Evolutionary conservation across 30 jellyfish, hydroid and myxozoan species (phyloP).

Genomic region (Cassiopea andromeda): DNA sequence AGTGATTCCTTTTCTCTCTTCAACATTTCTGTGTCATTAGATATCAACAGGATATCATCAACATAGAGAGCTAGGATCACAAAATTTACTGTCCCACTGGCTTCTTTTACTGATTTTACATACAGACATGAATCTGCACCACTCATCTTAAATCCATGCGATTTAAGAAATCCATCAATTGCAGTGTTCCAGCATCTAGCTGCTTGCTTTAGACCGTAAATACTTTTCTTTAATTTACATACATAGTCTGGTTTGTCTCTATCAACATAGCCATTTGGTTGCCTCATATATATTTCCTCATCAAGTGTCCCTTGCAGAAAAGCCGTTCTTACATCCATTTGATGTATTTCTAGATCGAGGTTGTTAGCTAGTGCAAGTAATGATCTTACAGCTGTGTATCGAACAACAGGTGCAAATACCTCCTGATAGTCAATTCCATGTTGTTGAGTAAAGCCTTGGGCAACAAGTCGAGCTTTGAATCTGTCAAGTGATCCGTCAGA

Average conservation of each 20-base stretch:
- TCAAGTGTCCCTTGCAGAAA: conserved; percentile 60
- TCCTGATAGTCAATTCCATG: conserved; percentile 16
- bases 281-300: conserved; percentile 54
- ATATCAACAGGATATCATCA: conserved; percentile 50
- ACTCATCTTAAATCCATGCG: conserved; percentile 31
- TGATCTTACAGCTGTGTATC: conserved; percentile 51
- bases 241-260: conserved; percentile 50
- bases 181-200: conserved; percentile 68
- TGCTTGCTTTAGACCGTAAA: conserved; percentile 69
- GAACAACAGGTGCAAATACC: conserved; percentile 54
- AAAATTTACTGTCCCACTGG: conserved; percentile 27
- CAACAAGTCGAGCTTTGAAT: conserved; percentile 41
- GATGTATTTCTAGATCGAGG: conserved; percentile 50
- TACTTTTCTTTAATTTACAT: conserved; percentile 60
- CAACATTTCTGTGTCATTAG: conserved; percentile 3
- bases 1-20: background rate
- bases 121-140: conserved; percentile 31
- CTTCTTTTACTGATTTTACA: conserved; percentile 44
- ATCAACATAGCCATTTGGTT: conserved; percentile 66
- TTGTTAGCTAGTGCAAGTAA: conserved; percentile 41
- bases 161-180: conserved; percentile 52
- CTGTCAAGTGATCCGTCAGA: conserved; percentile 38
- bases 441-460: conserved; percentile 40
- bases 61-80: conserved; percentile 53
- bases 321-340: conserved; percentile 68